Conservation (phyloP, 2,888 invertebrate species). For the Seira musarum region DNA sequence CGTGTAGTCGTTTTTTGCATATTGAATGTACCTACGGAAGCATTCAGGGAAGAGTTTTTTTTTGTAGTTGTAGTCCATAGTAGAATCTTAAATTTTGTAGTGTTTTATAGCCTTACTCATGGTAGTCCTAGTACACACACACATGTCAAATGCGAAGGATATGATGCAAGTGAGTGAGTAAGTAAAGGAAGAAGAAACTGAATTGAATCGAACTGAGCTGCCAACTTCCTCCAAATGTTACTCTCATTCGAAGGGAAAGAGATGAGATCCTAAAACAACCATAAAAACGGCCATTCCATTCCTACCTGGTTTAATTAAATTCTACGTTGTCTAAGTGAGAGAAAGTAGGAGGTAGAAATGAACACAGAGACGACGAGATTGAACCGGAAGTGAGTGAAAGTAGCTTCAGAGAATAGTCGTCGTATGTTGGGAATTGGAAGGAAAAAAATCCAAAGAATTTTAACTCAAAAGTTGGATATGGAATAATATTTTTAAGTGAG, state of each 20-base stretch:
- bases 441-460: too few species aligned
- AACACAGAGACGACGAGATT: background rate
- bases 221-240: background rate
- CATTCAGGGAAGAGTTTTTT: too few species aligned
- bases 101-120: slow-evolving; percentile 1
- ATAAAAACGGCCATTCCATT: background rate
- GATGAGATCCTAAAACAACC: background rate
- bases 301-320: slow-evolving; percentile 4
- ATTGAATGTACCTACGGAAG: background rate
- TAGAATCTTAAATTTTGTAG: background rate
- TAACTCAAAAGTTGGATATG: too few species aligned
- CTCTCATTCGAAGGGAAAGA: background rate
- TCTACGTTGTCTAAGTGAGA: background rate
- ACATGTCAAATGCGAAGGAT: background rate
- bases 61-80: background rate
- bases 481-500: too few species aligned
- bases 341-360: background rate
- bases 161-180: too few species aligned
- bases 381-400: slow-evolving; percentile 15
- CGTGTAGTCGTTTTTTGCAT: background rate
- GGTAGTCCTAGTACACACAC: background rate
- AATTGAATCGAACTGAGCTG: background rate
- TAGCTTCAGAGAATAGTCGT: too few species aligned
- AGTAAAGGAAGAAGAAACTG: background rate
- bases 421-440: too few species aligned